Evolutionary conservation across 2,888 invertebrate genomes (phyloP).

Genomic region (Tanytarsus gracilentus): DNA sequence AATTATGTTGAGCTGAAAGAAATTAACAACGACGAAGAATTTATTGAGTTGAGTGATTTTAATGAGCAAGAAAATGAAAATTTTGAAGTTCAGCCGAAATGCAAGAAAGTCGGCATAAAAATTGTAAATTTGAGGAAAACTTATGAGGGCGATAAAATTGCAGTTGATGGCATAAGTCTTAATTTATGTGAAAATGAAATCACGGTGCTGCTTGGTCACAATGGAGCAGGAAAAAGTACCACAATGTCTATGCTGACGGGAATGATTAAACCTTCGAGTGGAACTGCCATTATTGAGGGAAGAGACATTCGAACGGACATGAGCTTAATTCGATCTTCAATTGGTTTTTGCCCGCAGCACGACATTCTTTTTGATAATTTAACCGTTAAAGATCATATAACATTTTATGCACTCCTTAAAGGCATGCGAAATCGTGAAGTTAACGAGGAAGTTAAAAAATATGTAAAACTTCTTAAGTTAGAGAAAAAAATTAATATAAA

Average conservation of each 20-base stretch:
- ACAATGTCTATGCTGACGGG: constrained; percentile 89
- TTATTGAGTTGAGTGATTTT: constrained; percentile 30
- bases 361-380: constrained; percentile 75
- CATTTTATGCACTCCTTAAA: constrained; percentile 69
- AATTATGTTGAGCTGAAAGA: background rate
- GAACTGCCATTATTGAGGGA: constrained; percentile 63
- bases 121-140: constrained; percentile 55
- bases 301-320: constrained; percentile 58
- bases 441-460: constrained; percentile 52
- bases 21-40: constrained; percentile 35
- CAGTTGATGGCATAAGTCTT: constrained; percentile 59
- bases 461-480: constrained; percentile 56
- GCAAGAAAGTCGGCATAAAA: constrained; percentile 41
- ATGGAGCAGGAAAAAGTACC: constrained; percentile 86
- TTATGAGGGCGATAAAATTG: constrained; percentile 47
- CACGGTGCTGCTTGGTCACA: constrained; percentile 68
- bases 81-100: constrained; percentile 42
- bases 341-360: constrained; percentile 79
- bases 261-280: constrained; percentile 56
- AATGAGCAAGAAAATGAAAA: constrained; percentile 46
- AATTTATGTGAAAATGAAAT: constrained; percentile 85
- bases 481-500: constrained; percentile 54
- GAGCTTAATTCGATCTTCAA: constrained; percentile 54
- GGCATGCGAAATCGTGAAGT: constrained; percentile 50
- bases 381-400: constrained; percentile 72